Conservation (phyloP, 1,140 invertebrate genomes). For the Delia radicum region DNA sequence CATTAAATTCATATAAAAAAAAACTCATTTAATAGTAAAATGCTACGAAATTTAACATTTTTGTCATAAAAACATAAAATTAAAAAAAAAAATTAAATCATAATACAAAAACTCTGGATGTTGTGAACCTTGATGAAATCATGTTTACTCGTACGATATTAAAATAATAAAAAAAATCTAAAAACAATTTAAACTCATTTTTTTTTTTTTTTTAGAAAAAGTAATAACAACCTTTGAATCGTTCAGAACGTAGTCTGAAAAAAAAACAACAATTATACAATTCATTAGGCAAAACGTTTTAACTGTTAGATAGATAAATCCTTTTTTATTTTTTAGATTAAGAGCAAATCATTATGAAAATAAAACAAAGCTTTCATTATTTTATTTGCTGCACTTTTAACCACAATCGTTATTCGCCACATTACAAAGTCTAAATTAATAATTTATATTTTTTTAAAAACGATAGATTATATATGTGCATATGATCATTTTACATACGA, state of each 20-base stretch:
- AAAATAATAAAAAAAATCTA: constrained; percentile 34
- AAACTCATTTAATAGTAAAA: background rate
- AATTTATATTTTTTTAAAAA: background rate
- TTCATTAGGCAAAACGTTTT: constrained; percentile 29
- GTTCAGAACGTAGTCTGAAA: constrained; percentile 29
- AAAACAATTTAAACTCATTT: constrained; percentile 26
- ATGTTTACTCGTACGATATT: constrained; percentile 39
- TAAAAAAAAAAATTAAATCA: constrained; percentile 30
- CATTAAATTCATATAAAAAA: background rate
- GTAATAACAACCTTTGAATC: constrained; percentile 13
- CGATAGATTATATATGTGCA: background rate
- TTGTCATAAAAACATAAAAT: background rate
- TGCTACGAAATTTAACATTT: constrained; percentile 32
- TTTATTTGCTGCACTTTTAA: constrained; percentile 11
- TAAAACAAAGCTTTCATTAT: constrained; percentile 8
- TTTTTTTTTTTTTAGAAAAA: background rate
- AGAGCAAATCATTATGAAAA: background rate
- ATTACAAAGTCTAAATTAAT: background rate
- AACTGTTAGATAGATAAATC: constrained; percentile 20
- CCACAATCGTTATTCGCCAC: too few species aligned
- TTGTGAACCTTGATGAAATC: constrained; percentile 56
- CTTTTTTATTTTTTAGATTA: constrained; percentile 13
- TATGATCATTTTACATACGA: too few species aligned
- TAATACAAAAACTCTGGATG: constrained; percentile 55
- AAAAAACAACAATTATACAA: constrained; percentile 29